phyloP scores from a whole-genome alignment of 2,888 invertebrate genomes.

The Tanypteryx hageni region DNA sequence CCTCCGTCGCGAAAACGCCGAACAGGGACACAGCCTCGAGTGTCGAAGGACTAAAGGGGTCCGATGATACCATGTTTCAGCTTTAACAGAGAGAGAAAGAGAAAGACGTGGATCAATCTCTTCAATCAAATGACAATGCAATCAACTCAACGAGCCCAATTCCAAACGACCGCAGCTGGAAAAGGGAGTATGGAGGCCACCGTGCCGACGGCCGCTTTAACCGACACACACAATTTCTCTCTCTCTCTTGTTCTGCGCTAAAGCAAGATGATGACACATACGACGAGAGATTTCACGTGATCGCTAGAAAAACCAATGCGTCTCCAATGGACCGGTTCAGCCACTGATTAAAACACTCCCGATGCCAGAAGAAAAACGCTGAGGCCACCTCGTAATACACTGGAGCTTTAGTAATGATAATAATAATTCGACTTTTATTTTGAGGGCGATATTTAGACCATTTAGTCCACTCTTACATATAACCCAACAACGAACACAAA shows the following conservation, averaged over 20 bases:
- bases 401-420: too few relatives aligned
- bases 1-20: too few relatives aligned
- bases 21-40: too few relatives aligned
- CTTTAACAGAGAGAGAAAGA: background rate
- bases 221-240: background rate
- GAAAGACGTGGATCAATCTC: background rate
- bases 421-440: too few relatives aligned
- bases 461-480: too few relatives aligned
- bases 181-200: background rate
- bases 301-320: background rate
- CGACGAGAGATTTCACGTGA: background rate
- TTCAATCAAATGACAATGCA: constrained; percentile 41
- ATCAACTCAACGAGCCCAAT: constrained; percentile 34
- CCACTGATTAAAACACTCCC: too few relatives aligned
- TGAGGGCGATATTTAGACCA: too few relatives aligned
- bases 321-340: too few relatives aligned
- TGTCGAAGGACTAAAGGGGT: background rate
- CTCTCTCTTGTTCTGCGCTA: background rate
- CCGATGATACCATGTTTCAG: background rate
- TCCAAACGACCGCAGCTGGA: constrained; percentile 3
- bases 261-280: background rate
- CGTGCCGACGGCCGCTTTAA: constrained; percentile 18
- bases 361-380: too few relatives aligned
- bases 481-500: too few relatives aligned
- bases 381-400: too few relatives aligned